Evolutionary conservation across 2,113 vertebrate genomes (phyloP).

Genomic region (Syngnathus typhle): DNA sequence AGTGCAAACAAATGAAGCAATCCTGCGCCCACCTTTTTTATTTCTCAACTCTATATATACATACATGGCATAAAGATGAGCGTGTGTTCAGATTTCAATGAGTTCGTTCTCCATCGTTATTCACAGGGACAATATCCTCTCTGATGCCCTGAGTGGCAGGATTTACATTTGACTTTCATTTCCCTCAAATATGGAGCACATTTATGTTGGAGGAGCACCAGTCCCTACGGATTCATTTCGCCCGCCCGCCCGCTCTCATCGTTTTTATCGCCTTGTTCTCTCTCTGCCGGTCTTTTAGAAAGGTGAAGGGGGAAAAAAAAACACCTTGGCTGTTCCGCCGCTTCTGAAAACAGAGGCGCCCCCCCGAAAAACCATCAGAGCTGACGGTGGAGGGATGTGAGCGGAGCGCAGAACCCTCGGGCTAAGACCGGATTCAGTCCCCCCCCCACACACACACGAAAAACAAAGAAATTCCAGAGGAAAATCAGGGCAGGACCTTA

Average conservation of each 20-base stretch:
- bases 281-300: slow-evolving; percentile 11
- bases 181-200: slow-evolving; percentile 42
- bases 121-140: slow-evolving; percentile 13
- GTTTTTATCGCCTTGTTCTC: slow-evolving; percentile 16
- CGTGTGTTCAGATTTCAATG: neutral
- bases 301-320: slow-evolving; percentile 45
- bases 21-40: slow-evolving; percentile 7
- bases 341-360: slow-evolving; percentile 60
- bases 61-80: slow-evolving; percentile 1
- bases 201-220: slow-evolving; percentile 40
- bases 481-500: slow-evolving; percentile 72
- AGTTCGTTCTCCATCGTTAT: slow-evolving; percentile 14
- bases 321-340: slow-evolving; percentile 48
- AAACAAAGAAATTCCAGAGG: slow-evolving; percentile 75
- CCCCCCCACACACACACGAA: slow-evolving; percentile 70
- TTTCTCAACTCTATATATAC: slow-evolving; percentile 2
- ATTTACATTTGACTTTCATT: slow-evolving; percentile 49
- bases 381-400: slow-evolving; percentile 47
- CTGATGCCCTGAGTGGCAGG: slow-evolving; percentile 32
- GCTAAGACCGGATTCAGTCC: slow-evolving; percentile 54
- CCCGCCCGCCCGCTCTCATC: slow-evolving; percentile 42
- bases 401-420: slow-evolving; percentile 55
- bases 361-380: slow-evolving; percentile 47
- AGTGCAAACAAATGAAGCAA: slow-evolving; percentile 30
- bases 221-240: slow-evolving; percentile 34